A percentile compares a stretch with the other conserved stretches of the same genome.
These are phyloP conservation scores for Halocaridina rubra DNA, from an alignment of 2,888 invertebrate species.

Conservation along the genomic window DNA sequence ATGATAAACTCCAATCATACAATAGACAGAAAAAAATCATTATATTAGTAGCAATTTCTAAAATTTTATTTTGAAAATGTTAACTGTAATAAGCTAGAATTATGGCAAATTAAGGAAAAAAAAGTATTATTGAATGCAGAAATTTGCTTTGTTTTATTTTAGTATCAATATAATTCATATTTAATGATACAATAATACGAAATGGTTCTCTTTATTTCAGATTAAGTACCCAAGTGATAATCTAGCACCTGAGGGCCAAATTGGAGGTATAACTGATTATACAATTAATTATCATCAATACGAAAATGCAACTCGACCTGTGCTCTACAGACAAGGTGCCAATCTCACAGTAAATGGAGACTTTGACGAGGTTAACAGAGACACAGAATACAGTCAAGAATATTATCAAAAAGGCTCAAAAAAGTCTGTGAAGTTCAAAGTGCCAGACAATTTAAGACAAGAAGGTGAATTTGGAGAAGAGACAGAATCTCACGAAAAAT, in stretches of 20 bases:
- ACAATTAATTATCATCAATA: constrained; percentile 1
- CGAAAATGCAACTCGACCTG: not conserved
- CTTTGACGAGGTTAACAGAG: constrained; percentile 13
- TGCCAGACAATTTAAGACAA: not conserved
- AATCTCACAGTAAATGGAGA: constrained; percentile 42
- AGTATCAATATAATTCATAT: not conserved
- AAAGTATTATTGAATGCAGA: too few species aligned
- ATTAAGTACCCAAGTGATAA: not conserved
- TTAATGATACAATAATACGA: not conserved
- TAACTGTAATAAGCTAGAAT: too few species aligned
- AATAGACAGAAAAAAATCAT: too few species aligned
- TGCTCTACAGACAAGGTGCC: constrained; percentile 16
- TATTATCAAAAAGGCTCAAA: not conserved
- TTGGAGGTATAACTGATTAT: constrained; percentile 28
- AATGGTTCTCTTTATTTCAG: constrained; percentile 1
- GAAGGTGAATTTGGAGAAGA: not conserved
- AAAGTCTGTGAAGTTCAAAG: not conserved
- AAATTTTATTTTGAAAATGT: not conserved
- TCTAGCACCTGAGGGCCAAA: not conserved
- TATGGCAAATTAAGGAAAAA: too few species aligned
- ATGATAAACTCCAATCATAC: too few species aligned
- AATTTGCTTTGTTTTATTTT: too few species aligned
- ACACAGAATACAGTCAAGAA: not conserved
- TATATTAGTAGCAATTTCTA: too few species aligned
- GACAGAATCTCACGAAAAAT: not conserved